These are phyloP conservation scores for Pleuronectes platessa DNA, from an alignment of 2,113 vertebrate genomes.

Conservation along the genomic window DNA sequence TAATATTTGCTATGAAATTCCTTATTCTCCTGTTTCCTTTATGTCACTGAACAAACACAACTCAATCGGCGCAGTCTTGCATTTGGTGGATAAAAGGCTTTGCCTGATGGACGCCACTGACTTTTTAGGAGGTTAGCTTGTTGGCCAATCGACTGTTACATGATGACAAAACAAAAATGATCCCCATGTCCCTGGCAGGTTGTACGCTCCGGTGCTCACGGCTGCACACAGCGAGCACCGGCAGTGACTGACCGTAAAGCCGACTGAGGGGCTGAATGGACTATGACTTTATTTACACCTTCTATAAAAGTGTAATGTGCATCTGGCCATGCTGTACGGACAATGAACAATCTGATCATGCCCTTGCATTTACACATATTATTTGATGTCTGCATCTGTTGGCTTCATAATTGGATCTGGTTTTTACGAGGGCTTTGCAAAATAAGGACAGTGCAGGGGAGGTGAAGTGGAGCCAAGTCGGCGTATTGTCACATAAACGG, in stretches of 20 bases:
- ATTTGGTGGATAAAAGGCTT: conserved; percentile 43
- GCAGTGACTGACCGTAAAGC: conserved; percentile 28
- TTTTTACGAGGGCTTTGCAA: conserved; percentile 59
- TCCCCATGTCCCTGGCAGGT: conserved; percentile 47
- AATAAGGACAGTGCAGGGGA: conserved; percentile 42
- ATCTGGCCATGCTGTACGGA: conserved; percentile 55
- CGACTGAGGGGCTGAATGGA: conserved; percentile 41
- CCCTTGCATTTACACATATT: conserved; percentile 59
- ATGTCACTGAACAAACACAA: not conserved
- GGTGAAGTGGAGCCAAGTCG: conserved; percentile 51
- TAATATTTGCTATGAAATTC: not conserved
- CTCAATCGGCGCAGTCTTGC: not conserved
- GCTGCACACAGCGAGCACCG: conserved; percentile 13
- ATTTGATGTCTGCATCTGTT: conserved; percentile 63
- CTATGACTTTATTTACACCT: conserved; percentile 55
- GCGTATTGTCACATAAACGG: conserved; percentile 37
- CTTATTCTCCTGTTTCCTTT: too few relatives aligned
- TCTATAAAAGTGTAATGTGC: conserved; percentile 66
- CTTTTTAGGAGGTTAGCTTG: conserved; percentile 48
- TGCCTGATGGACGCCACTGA: conserved; percentile 46
- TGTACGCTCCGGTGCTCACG: conserved; percentile 45
- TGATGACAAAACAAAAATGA: conserved; percentile 60
- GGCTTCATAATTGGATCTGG: conserved; percentile 57
- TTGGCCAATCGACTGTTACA: conserved; percentile 50
- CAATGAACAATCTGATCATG: conserved; percentile 56